phyloP scores from a whole-genome alignment of 2,888 invertebrate species.

The Muscina levida region DNA sequence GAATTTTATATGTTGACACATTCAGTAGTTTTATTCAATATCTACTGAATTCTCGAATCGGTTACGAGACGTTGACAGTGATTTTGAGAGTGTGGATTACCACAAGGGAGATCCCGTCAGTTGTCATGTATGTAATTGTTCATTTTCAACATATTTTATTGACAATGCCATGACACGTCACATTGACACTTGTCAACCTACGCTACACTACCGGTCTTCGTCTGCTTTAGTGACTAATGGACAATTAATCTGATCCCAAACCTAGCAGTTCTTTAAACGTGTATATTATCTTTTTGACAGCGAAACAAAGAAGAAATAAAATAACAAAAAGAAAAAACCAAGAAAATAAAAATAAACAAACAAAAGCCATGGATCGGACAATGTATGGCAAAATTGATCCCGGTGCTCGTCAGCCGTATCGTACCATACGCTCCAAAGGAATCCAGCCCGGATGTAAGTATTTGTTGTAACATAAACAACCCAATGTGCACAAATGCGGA shows the following conservation, averaged over 20 bases:
- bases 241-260: slow-evolving; percentile 43
- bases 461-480: too few relatives aligned
- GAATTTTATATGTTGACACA: neutral
- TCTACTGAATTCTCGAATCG: neutral
- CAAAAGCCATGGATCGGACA: slow-evolving; percentile 87
- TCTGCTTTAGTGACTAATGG: slow-evolving; percentile 33
- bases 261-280: slow-evolving; percentile 16
- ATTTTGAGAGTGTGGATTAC: slow-evolving; percentile 25
- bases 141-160: slow-evolving; percentile 31
- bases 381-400: slow-evolving; percentile 94
- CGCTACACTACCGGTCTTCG: neutral
- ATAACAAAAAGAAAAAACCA: slow-evolving; percentile 18
- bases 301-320: slow-evolving; percentile 19
- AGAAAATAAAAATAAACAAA: slow-evolving; percentile 39
- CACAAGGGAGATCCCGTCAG: neutral
- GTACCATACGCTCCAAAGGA: slow-evolving; percentile 90
- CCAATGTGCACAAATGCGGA: too few relatives aligned
- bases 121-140: slow-evolving; percentile 44
- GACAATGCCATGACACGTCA: slow-evolving; percentile 40
- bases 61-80: neutral
- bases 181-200: neutral
- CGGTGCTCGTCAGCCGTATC: slow-evolving; percentile 91
- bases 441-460: slow-evolving; percentile 93
- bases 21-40: neutral
- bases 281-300: slow-evolving; percentile 2